Percentiles rank a stretch among this genome's conserved stretches.
Conservation (phyloP, 2,888 invertebrate genomes). For the Rotaria socialis region DNA sequence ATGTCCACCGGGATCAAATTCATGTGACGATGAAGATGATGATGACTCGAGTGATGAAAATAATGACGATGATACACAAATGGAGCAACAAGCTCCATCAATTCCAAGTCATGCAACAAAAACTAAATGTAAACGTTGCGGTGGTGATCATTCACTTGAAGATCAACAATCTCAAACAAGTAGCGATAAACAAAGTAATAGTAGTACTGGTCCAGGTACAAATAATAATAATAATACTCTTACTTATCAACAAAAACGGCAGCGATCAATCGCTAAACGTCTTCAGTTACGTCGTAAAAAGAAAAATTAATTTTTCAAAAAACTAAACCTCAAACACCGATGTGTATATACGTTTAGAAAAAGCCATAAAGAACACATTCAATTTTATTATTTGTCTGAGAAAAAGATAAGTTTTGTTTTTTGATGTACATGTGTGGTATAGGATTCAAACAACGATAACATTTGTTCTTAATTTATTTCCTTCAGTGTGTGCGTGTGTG, state of each 20-base stretch:
- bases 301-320: not conserved
- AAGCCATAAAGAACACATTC: not conserved
- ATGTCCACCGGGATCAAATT: not conserved
- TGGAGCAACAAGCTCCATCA: not conserved
- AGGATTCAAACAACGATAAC: not conserved
- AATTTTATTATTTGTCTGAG: not conserved
- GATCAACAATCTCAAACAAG: not conserved
- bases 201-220: not conserved
- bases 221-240: not conserved
- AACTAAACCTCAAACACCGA: not conserved
- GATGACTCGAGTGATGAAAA: not conserved
- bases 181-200: slow-evolving; percentile 32
- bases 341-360: not conserved
- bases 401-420: not conserved
- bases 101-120: not conserved
- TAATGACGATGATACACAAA: not conserved
- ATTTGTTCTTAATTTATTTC: not conserved
- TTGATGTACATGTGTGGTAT: not conserved
- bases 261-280: slow-evolving; percentile 36
- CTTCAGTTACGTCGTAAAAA: slow-evolving; percentile 28
- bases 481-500: not conserved
- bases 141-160: not conserved
- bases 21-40: not conserved
- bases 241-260: slow-evolving; percentile 33
- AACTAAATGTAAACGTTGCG: slow-evolving; percentile 28